Evolutionary conservation across 2,888 invertebrate species (phyloP), one percentile per base, ranked within the genome.

Genomic region (Isoperla grammatica): DNA sequence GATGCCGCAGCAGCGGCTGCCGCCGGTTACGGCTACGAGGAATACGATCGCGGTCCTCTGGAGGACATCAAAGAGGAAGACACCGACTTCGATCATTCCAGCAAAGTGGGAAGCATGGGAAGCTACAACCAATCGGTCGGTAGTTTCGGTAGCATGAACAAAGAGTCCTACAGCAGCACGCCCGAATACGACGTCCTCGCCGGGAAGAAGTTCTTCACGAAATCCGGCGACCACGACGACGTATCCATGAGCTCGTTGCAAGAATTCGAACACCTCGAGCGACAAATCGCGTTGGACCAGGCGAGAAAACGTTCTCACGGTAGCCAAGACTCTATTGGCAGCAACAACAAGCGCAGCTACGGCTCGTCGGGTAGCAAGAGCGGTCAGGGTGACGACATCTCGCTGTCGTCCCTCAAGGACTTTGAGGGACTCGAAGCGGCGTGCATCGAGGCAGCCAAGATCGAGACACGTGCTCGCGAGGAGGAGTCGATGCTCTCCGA

Each of bases 21-120:
- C 40, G 83, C 83, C 56, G 78, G 84, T 61, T 80, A 82, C 1
- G 86, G 85, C 69, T 86, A 86, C 60, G 87, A 90, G 71, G 91
- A 91, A 65, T 87, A 88, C 64, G 89, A 90, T 69, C 79, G 90
- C 61, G 87, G 90, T 13, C 87, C 91, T 3, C 74, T 94, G 42
- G 94, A 94, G 76, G 94, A 95, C 68, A 94, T 93, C 45, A 92
- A 93, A 75, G 92, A 93, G 73, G 94, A 95, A 74, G 95, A 95
- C 75, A 82, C 87, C 70, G 91, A 91, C 70, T 88, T 91, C 70
- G 90, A 92, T 71, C 79, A 81, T 13, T 78, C 81, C 62, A 88
- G 84, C 23, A 78, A 86, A 70, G 84, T 87, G 64, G 87, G 87
- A n/a, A 88, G 88, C 68, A 76, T 88, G 55, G 86, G 87, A 55